Conservation (phyloP, 2,888 invertebrate genomes). For the Neelides folsomi region DNA sequence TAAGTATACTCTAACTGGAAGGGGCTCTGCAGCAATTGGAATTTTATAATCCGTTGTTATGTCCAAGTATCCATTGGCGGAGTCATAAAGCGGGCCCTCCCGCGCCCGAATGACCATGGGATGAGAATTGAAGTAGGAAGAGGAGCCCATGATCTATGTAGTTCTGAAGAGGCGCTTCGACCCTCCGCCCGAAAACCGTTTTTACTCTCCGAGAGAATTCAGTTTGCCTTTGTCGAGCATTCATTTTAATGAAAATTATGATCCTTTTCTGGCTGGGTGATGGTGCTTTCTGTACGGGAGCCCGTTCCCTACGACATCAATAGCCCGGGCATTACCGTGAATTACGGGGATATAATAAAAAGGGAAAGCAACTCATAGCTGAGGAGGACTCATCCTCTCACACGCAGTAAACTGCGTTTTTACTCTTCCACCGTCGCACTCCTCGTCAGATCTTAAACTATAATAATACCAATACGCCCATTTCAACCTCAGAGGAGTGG, state of each 20-base stretch:
- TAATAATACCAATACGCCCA: too few species aligned
- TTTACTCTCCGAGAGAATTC: constrained; percentile 11
- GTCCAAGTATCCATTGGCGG: constrained; percentile 16
- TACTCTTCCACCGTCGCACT: too few species aligned
- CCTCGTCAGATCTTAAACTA: too few species aligned
- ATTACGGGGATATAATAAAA: constrained; percentile 27
- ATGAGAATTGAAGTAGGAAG: not conserved
- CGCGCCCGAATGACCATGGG: constrained; percentile 13
- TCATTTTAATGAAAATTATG: constrained; percentile 28
- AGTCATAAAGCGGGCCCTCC: constrained; percentile 14
- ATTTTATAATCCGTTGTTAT: constrained; percentile 18
- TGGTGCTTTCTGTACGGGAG: constrained; percentile 18
- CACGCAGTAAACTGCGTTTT: too few species aligned
- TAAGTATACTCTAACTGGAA: not conserved
- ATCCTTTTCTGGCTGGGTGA: constrained; percentile 17
- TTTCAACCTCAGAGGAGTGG: too few species aligned
- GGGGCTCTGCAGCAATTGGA: not conserved
- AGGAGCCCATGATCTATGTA: too few species aligned
- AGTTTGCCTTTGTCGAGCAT: constrained; percentile 12
- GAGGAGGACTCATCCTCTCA: too few species aligned
- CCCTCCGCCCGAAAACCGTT: not conserved
- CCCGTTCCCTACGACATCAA: constrained; percentile 17
- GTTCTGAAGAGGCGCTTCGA: not conserved
- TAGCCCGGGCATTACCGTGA: constrained; percentile 20
- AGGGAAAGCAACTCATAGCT: constrained; percentile 15